Conservation (phyloP, 2,888 invertebrate species). For the Oasisia sp. region DNA sequence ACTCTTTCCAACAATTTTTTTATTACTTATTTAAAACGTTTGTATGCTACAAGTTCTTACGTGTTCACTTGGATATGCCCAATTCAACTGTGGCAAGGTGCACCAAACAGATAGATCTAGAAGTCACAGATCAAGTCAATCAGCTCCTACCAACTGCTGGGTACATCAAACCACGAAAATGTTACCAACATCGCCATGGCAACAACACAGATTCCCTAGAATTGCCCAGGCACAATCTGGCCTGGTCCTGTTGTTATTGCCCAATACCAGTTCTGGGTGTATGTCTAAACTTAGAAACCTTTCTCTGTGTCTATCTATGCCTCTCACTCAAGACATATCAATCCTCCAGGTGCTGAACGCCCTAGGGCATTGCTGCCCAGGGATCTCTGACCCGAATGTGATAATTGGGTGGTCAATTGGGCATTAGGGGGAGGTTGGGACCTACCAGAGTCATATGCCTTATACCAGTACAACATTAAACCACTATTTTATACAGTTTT, state of each 20-base stretch:
- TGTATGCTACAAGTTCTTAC: no score
- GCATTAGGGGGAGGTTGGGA: background rate
- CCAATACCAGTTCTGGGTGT: background rate
- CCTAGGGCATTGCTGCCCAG: no score
- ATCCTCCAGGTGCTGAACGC: no score
- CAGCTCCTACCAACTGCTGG: background rate
- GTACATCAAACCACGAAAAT: background rate
- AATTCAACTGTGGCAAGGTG: background rate
- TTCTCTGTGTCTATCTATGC: background rate
- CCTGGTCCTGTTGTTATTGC: background rate
- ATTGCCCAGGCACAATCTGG: conserved; percentile 3
- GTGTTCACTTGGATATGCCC: no score
- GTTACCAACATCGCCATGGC: background rate
- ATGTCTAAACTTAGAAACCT: background rate
- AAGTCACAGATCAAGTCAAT: background rate
- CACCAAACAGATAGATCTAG: background rate
- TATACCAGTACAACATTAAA: no score
- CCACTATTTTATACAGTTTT: no score
- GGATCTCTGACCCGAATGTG: background rate
- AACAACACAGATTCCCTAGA: background rate
- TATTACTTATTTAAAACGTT: no score
- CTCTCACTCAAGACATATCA: background rate
- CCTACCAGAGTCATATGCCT: no score
- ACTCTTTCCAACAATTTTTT: no score
- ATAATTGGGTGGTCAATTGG: background rate